Base-by-base conservation (phyloP, 2,113 vertebrate species). In the Mesembrinibis cayennensis region DNA sequence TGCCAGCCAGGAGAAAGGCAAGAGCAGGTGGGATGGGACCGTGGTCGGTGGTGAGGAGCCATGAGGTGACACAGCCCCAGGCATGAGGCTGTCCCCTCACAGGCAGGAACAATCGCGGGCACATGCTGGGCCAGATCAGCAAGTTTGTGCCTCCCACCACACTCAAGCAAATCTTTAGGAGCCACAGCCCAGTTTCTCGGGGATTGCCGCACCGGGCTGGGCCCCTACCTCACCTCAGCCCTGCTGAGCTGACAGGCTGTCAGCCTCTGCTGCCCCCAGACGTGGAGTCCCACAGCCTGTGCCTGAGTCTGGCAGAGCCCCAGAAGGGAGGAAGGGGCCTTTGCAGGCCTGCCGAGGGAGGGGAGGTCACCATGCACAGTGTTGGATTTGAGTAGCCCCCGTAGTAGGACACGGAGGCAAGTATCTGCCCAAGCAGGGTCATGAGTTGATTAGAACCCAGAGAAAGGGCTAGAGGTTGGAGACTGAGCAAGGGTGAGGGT, bases 171-270 rank as follows among this genome's bases (percentile, higher is more conserved):
- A 34, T 52, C 23, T 52, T 36, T 30, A 27, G 59, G 17, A 42
- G 13, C 18, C 23, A 34, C 30, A 42, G 18, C 22, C 16, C 0
- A 0, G 4, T 20, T 79, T 79, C 22, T 22, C 18, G 2, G 3
- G 30, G 23, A 44, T 5, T 53, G 38, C 18, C 65, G 61, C 23
- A 29, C 49, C 3, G 0, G 13, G 47, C 36, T n/a, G 23, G 36
- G 47, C 47, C 6, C 18, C 30, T 47, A 44, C 14, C 61, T 53
- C 38, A n/a, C 10, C 18, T 53, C 38, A 80, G 38, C 26, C 34
- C 44, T 49, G 56, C 34, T 18, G 11, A 30, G 34, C 8, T 61
- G 73, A 23, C 1, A 2, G 40, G 22, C 42, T 74, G 13, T n/a
- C 23, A 56, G 17, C 8, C n/a, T 16, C 56, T 38, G 26, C 26